These are phyloP conservation scores for Fregata magnificens DNA, from an alignment of 2,113 vertebrate genomes.

Conservation along the genomic window DNA sequence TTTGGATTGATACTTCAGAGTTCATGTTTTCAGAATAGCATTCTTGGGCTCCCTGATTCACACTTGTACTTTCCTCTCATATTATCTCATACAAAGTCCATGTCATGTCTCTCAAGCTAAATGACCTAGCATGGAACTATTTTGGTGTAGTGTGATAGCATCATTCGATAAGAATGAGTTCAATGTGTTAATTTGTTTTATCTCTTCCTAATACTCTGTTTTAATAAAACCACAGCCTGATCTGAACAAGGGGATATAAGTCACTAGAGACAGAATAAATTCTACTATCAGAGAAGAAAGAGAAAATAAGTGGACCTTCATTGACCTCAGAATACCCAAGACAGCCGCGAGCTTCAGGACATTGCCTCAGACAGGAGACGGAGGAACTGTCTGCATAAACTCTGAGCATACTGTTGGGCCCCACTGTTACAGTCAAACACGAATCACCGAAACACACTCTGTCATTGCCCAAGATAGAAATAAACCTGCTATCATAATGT, in stretches of 20 bases:
- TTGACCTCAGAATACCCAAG: not conserved
- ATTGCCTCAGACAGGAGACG: not conserved
- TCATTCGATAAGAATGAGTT: not conserved
- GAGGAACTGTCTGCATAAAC: not conserved
- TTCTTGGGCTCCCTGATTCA: not conserved
- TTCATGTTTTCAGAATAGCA: not conserved
- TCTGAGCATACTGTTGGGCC: not conserved
- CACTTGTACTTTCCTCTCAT: not conserved
- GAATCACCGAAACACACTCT: not conserved
- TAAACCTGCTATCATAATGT: not conserved
- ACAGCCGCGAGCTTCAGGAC: not conserved
- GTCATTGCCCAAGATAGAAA: not conserved
- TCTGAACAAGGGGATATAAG: not conserved
- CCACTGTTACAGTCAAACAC: not conserved
- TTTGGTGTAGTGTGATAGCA: not conserved
- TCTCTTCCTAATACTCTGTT: not conserved
- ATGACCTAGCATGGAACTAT: not conserved
- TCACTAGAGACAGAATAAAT: not conserved
- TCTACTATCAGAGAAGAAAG: not conserved
- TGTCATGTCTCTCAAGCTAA: not conserved
- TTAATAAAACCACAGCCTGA: not conserved
- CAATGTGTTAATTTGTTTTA: not conserved
- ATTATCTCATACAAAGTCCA: not conserved
- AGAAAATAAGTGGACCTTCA: not conserved
- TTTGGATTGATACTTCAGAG: not conserved